A percentile compares a stretch with the other conserved stretches of the same genome.
phyloP scores from a whole-genome alignment of 2,888 invertebrate species.

The Bibio marci region DNA sequence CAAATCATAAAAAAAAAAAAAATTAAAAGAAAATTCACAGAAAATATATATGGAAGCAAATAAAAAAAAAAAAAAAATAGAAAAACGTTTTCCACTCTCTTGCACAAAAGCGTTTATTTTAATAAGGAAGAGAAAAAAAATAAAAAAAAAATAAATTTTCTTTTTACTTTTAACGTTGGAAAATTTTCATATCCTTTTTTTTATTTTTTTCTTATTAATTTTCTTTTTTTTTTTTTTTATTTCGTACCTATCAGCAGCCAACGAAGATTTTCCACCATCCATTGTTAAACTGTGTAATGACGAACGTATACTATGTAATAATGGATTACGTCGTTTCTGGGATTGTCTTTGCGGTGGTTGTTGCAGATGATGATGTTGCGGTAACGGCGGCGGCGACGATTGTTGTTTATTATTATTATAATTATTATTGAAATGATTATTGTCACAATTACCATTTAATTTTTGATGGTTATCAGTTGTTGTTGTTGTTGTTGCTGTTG shows the following conservation, averaged over 20 bases:
- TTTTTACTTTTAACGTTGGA: too few species aligned
- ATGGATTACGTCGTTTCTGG: neutral
- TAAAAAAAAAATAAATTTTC: too few species aligned
- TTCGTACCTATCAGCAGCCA: neutral
- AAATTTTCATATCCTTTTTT: too few species aligned
- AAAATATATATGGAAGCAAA: too few species aligned
- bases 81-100: neutral
- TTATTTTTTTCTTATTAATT: too few species aligned
- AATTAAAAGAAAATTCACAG: too few species aligned
- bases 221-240: neutral
- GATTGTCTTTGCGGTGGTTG: neutral
- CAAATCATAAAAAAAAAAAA: neutral
- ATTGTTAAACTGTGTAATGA: slow-evolving; percentile 3
- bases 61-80: too few species aligned
- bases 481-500: slow-evolving; percentile 15
- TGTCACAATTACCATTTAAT: too few species aligned
- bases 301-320: slow-evolving; percentile 1
- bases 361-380: neutral
- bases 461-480: slow-evolving; percentile 5
- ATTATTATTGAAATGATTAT: too few species aligned
- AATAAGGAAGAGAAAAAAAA: too few species aligned
- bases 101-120: neutral
- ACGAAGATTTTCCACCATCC: neutral
- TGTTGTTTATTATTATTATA: too few species aligned
- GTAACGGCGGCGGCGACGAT: too few species aligned